Evolutionary conservation across 2,888 invertebrate genomes (phyloP).

Genomic region (Dasypolia templi): DNA sequence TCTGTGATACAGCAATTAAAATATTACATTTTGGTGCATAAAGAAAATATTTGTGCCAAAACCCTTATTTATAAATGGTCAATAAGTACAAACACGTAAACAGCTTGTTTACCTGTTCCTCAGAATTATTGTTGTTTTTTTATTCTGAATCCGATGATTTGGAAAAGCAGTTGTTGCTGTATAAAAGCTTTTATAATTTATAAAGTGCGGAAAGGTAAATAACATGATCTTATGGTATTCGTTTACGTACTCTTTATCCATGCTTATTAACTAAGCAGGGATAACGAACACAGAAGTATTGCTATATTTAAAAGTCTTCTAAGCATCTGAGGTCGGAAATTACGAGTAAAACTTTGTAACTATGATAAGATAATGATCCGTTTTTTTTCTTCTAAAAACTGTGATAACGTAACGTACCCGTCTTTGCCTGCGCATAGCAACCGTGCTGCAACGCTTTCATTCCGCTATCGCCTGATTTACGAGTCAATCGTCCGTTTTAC

Average conservation of each 20-base stretch:
- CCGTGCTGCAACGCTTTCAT: conserved; percentile 23
- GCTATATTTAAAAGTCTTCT: background rate
- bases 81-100: background rate
- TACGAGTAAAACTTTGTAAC: background rate
- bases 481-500: conserved; percentile 56
- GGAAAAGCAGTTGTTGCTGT: background rate
- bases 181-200: background rate
- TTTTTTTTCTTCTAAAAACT: background rate
- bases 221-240: background rate
- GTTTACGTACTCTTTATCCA: too few relatives aligned
- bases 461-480: conserved; percentile 59
- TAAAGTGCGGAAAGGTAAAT: background rate
- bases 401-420: background rate
- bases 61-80: background rate
- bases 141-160: background rate
- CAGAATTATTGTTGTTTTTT: background rate
- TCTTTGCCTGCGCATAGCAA: background rate
- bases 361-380: background rate
- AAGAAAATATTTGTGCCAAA: background rate
- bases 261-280: background rate
- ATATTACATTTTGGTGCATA: background rate
- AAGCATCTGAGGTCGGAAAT: background rate
- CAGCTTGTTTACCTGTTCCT: background rate
- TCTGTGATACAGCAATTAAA: conserved; percentile 4
- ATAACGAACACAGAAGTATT: background rate